phyloP scores from a whole-genome alignment of 2,797 vertebrate genomes.

The Chromobotia macracanthus region DNA sequence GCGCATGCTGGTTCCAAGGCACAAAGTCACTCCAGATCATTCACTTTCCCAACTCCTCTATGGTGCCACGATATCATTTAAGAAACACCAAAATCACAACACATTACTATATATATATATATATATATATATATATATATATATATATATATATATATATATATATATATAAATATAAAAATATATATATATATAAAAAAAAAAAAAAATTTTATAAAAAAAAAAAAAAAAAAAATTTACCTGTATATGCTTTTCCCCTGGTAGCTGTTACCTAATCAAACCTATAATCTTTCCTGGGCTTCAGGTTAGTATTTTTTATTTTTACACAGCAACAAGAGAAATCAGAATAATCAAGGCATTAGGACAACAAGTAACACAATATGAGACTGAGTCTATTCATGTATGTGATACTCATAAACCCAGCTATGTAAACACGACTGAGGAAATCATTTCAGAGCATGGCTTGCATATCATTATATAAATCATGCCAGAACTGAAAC shows the following conservation, averaged over 20 bases:
- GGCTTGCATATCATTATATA: background rate
- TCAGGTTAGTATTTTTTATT: conserved; percentile 18
- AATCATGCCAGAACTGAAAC: background rate
- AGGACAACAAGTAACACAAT: conserved; percentile 25
- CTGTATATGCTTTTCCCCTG: conserved; percentile 1
- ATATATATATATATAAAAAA: too few relatives aligned
- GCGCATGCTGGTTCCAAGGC: too few relatives aligned
- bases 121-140: too few relatives aligned
- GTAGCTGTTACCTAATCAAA: conserved; percentile 16
- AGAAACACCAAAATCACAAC: too few relatives aligned
- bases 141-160: too few relatives aligned
- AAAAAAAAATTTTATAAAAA: too few relatives aligned
- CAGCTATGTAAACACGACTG: background rate
- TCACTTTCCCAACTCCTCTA: background rate
- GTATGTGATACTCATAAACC: background rate
- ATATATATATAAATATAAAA: too few relatives aligned
- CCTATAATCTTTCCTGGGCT: conserved; percentile 20
- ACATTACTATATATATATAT: too few relatives aligned
- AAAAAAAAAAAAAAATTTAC: conserved; percentile 8
- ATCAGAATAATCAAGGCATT: conserved; percentile 28
- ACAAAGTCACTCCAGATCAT: background rate
- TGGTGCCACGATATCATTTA: too few relatives aligned
- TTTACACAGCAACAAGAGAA: conserved; percentile 33
- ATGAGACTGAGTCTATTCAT: background rate
- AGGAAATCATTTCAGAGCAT: background rate